These are phyloP conservation scores for Falcunculus frontatus DNA, from an alignment of 2,113 vertebrate species.

Conservation along the genomic window DNA sequence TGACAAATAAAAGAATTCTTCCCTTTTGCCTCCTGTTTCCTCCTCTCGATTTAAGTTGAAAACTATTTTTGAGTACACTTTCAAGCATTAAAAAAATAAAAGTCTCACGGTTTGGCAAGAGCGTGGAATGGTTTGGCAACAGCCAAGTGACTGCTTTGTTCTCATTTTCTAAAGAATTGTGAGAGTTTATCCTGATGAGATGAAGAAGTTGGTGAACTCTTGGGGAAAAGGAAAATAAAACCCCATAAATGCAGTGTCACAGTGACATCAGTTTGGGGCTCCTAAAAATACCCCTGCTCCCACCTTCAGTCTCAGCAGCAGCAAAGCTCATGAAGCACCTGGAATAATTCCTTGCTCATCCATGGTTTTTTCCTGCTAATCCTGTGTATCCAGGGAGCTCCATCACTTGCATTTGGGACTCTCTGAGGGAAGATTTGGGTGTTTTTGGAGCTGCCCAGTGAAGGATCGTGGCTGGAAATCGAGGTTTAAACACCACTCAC, in stretches of 20 bases:
- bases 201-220: neutral
- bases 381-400: neutral
- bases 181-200: neutral
- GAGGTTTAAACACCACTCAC: neutral
- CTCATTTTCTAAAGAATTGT: neutral
- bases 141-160: neutral
- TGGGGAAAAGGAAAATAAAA: neutral
- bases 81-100: neutral
- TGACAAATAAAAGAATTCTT: neutral
- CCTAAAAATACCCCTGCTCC: neutral
- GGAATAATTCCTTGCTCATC: neutral
- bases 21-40: neutral
- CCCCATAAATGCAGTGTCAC: neutral
- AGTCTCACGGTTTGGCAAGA: neutral
- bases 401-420: neutral
- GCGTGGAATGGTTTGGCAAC: neutral
- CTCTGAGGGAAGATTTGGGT: neutral
- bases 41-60: neutral
- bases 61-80: neutral
- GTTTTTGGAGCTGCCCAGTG: neutral
- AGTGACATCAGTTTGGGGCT: neutral
- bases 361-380: neutral
- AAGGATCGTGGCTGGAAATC: accelerated
- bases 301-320: neutral
- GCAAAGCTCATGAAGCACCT: neutral